These are phyloP conservation scores for Steinernema feltiae DNA, from an alignment of 1,140 invertebrate genomes.

Conservation along the genomic window DNA sequence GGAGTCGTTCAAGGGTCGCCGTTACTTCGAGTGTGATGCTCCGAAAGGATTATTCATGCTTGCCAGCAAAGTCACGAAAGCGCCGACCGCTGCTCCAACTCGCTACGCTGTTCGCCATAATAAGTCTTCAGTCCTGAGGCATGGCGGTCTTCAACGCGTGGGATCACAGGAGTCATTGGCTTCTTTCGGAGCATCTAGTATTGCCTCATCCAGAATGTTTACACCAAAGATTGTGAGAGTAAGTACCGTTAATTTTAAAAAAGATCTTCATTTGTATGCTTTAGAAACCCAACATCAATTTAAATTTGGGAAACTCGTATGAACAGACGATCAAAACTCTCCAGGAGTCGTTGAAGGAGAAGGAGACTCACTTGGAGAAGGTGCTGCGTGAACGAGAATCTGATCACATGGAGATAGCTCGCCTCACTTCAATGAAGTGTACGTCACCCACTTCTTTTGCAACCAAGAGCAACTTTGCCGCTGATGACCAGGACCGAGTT, in stretches of 20 bases:
- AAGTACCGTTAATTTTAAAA: constrained; percentile 61
- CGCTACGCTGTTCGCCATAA: constrained; percentile 64
- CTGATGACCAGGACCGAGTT: constrained; percentile 1
- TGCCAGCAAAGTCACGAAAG: constrained; percentile 74
- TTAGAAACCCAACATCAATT: constrained; percentile 19
- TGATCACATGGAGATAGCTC: constrained; percentile 74
- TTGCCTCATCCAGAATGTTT: constrained; percentile 66
- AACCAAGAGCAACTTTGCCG: background rate
- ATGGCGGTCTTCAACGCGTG: constrained; percentile 62
- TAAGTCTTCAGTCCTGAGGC: constrained; percentile 62
- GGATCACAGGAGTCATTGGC: constrained; percentile 73
- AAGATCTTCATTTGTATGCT: constrained; percentile 17
- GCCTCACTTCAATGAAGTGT: constrained; percentile 66
- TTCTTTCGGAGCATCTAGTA: constrained; percentile 70
- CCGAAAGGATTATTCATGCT: constrained; percentile 88
- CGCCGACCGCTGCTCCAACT: constrained; percentile 69
- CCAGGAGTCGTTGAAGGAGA: constrained; percentile 81
- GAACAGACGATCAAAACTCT: constrained; percentile 34
- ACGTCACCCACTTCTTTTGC: background rate
- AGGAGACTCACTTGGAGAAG: constrained; percentile 82
- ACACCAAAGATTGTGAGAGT: constrained; percentile 62
- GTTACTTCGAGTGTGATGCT: constrained; percentile 85
- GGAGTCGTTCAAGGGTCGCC: constrained; percentile 60
- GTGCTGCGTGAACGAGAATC: constrained; percentile 80
- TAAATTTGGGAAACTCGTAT: constrained; percentile 15